Base-by-base conservation (phyloP, 2,797 vertebrate species). In the Danio choprae region DNA sequence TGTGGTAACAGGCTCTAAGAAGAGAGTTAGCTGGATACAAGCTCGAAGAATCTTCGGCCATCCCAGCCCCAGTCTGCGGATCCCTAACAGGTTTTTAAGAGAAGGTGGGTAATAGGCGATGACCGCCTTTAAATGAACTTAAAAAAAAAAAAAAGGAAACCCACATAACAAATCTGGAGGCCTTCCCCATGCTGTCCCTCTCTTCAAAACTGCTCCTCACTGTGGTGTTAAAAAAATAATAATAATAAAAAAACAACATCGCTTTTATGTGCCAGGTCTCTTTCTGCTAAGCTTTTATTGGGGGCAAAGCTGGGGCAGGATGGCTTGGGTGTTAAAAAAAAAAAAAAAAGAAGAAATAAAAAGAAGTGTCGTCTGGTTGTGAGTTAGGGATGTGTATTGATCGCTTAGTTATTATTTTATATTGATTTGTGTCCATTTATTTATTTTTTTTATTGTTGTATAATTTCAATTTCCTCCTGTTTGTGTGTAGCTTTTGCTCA, bases 11-110 rank as follows among this genome's bases (percentile, higher is more conserved):
- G 94, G 93, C 78, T 91, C 89, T 90, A 94, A 95, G 91, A 95
- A 95, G 91, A 92, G 94, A 89, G 91, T 92, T 79, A 77, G 89
- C 81, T 94, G 93, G 93, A 89, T 95, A 86, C 94, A 95, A 84
- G 93, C 93, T 89, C 92, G 94, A 82, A 94, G 93, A 80, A 92
- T 93, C 89, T 96, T 96, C 90, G 88, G 93, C 88, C 92, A 93
- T 44, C 95, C 92, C 78, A 93, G 92, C 89, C 94, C 92, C 86
- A 93, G 93, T 93, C 90, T 95, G 87, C 91, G 96, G 90, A 94
- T 95, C 88, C 92, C 83, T 88, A 94, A 94, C 93, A 95, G 95
- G 85, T 95, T 96, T 91, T 92, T 96, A 87, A 95, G 95, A 94
- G 92, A 94, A 93, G 94, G 94, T 92, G 94, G 94, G 87, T 93